Evolutionary conservation across 2,888 invertebrate genomes (phyloP).

Genomic region (Drosophila planitibia): DNA sequence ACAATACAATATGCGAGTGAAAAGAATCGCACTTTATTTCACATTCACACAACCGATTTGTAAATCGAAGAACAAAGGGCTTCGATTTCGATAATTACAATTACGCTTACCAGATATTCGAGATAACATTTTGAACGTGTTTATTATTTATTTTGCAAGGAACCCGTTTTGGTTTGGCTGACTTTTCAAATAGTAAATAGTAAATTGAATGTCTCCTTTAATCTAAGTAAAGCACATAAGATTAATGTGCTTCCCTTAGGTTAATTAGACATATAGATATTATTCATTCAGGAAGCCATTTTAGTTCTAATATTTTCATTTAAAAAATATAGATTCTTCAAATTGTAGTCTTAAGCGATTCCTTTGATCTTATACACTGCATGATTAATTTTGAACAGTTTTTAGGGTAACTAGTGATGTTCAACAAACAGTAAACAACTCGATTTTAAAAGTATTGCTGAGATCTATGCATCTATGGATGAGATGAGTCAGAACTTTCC

Average conservation of each 20-base stretch:
- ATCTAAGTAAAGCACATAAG: not conserved
- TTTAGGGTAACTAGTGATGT: too few relatives aligned
- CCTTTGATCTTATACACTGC: not conserved
- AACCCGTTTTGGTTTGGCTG: not conserved
- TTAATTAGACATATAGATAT: not conserved
- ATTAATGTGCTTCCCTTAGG: too few relatives aligned
- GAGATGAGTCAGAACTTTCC: not conserved
- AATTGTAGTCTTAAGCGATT: not conserved
- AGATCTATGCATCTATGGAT: not conserved
- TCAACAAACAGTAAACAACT: not conserved
- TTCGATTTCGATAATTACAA: conserved; percentile 1
- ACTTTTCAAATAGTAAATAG: not conserved
- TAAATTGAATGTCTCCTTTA: not conserved
- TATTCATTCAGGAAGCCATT: not conserved
- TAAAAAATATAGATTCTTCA: not conserved
- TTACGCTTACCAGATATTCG: not conserved
- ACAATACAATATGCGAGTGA: not conserved
- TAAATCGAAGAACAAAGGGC: conserved; percentile 1
- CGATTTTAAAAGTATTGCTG: not conserved
- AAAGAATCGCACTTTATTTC: not conserved
- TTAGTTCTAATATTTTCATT: not conserved
- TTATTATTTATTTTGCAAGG: not conserved
- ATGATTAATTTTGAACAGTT: not conserved
- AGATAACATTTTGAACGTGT: not conserved
- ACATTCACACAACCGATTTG: not conserved